phyloP scores from a whole-genome alignment of 2,888 invertebrate species.

The Volucella inflata region DNA sequence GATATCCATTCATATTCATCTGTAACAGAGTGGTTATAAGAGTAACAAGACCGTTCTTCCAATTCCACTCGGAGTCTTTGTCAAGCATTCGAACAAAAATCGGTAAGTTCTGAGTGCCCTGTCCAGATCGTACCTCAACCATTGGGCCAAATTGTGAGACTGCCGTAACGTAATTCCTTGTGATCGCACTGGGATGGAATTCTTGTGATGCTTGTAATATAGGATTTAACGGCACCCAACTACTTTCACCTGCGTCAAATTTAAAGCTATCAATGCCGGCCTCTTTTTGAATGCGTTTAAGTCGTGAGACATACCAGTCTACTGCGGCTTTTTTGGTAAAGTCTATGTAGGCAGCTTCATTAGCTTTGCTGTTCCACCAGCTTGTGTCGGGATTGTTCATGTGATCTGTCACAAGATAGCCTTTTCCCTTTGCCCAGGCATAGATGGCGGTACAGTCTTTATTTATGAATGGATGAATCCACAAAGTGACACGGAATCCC shows the following conservation, averaged over 20 bases:
- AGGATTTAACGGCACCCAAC: constrained; percentile 86
- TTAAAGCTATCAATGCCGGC: constrained; percentile 90
- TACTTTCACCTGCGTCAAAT: constrained; percentile 91
- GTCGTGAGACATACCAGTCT: constrained; percentile 85
- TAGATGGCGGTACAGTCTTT: constrained; percentile 87
- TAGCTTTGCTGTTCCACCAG: constrained; percentile 84
- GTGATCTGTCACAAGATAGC: constrained; percentile 84
- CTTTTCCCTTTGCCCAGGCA: constrained; percentile 85
- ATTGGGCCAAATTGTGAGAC: constrained; percentile 85
- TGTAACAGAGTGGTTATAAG: constrained; percentile 86
- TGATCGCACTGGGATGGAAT: constrained; percentile 82
- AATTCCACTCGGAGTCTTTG: constrained; percentile 88
- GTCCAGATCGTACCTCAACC: constrained; percentile 88
- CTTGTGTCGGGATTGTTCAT: constrained; percentile 82
- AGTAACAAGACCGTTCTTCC: constrained; percentile 88
- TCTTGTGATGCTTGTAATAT: constrained; percentile 85
- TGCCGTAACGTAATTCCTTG: constrained; percentile 85
- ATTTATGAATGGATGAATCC: constrained; percentile 95
- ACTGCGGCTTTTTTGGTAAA: constrained; percentile 87
- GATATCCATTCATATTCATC: constrained; percentile 84
- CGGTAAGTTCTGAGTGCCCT: constrained; percentile 87
- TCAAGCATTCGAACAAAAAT: constrained; percentile 90
- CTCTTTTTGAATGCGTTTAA: constrained; percentile 85
- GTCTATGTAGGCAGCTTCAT: constrained; percentile 86
- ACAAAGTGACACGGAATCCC: constrained; percentile 91